Conservation (phyloP, 2,888 invertebrate species). For the Brachynemurus nebulosus region DNA sequence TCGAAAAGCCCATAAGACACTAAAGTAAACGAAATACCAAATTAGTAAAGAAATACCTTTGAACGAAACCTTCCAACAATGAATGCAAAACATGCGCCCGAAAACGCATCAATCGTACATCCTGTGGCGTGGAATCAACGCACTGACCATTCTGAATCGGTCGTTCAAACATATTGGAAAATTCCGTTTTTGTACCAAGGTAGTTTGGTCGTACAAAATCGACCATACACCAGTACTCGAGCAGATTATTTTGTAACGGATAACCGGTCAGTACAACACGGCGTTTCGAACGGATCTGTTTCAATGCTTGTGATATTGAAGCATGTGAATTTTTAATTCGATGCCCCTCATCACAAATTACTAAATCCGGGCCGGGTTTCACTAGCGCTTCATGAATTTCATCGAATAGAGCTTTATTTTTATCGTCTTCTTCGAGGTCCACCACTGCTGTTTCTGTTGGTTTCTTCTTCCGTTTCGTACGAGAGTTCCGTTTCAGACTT, state of each 20-base stretch:
- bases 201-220: conserved; percentile 98
- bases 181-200: conserved; percentile 91
- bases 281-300: conserved; percentile 86
- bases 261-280: conserved; percentile 95
- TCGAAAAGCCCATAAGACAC: not conserved
- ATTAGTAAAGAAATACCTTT: conserved; percentile 40
- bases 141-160: conserved; percentile 99
- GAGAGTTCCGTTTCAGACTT: conserved; percentile 60
- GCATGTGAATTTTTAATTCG: conserved; percentile 97
- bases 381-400: conserved; percentile 76
- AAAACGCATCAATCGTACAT: conserved; percentile 86
- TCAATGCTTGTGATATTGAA: conserved; percentile 87
- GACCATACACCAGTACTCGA: conserved; percentile 98
- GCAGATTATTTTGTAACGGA: conserved; percentile 92
- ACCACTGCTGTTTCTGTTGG: conserved; percentile 31
- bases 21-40: not conserved
- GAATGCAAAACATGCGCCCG: conserved; percentile 93
- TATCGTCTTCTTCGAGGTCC: conserved; percentile 40
- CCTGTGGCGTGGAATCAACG: conserved; percentile 89
- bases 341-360: conserved; percentile 95
- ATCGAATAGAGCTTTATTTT: conserved; percentile 61
- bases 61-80: conserved; percentile 89
- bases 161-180: conserved; percentile 96
- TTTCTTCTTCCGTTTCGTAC: conserved; percentile 46
- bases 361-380: conserved; percentile 83